phyloP scores from a whole-genome alignment of 1,140 invertebrate species.

The Drosophila kurseongensis region DNA sequence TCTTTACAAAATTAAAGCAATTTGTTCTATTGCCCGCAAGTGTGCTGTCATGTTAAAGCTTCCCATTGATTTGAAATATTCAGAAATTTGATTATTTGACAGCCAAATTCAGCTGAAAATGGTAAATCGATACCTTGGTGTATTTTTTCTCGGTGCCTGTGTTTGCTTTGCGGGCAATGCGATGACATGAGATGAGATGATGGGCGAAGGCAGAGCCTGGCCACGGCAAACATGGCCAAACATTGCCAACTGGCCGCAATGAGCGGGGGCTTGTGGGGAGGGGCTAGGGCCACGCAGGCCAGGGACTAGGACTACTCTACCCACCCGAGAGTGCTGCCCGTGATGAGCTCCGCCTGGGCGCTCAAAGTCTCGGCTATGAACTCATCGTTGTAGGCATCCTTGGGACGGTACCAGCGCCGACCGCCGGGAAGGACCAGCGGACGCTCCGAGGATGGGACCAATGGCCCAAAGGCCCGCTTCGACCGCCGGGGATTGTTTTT shows the following conservation, averaged over 20 bases:
- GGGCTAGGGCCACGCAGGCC: background rate
- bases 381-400: conserved; percentile 92
- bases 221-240: conserved; percentile 54
- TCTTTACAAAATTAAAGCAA: background rate
- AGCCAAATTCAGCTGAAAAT: background rate
- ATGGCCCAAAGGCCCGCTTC: conserved; percentile 86
- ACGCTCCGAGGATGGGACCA: conserved; percentile 85
- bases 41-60: background rate
- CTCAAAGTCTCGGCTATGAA: conserved; percentile 91
- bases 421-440: conserved; percentile 89
- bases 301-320: conserved; percentile 22
- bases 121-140: background rate
- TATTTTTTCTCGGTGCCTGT: conserved; percentile 23
- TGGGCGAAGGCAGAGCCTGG: conserved; percentile 24
- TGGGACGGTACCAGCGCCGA: conserved; percentile 90
- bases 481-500: conserved; percentile 84
- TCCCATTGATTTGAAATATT: background rate
- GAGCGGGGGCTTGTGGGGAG: conserved; percentile 5
- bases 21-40: background rate
- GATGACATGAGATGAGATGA: conserved; percentile 35
- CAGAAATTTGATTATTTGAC: background rate
- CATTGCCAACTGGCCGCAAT: conserved; percentile 42
- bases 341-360: conserved; percentile 90
- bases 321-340: conserved; percentile 91
- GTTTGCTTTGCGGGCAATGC: conserved; percentile 26